Conservation (phyloP, 1,140 invertebrate species). For the Dryas iulia region DNA sequence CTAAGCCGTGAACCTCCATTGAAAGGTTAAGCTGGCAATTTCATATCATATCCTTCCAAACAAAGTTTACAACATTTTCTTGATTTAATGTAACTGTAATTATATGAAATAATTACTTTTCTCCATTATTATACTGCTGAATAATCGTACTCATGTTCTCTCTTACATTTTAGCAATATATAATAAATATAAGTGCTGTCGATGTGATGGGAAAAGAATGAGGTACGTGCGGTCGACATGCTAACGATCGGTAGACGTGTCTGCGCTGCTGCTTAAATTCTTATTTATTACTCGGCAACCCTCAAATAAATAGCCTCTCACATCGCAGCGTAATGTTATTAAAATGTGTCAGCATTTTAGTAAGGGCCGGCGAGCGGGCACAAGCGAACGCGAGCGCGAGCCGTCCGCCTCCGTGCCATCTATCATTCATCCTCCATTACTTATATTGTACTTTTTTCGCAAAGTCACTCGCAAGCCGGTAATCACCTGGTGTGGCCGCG, state of each 20-base stretch:
- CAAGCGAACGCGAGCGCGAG: constrained; percentile 49
- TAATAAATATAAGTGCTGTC: constrained; percentile 46
- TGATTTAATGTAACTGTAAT: not conserved
- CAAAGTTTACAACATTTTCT: not conserved
- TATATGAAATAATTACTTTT: not conserved
- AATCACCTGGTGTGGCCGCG: constrained; percentile 78
- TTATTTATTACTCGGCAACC: constrained; percentile 70
- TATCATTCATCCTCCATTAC: constrained; percentile 80
- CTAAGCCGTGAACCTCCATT: constrained; percentile 45
- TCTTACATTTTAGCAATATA: constrained; percentile 22
- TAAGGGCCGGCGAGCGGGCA: constrained; percentile 43
- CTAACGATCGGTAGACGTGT: constrained; percentile 69
- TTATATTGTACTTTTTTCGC: constrained; percentile 80
- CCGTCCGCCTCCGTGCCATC: constrained; percentile 55
- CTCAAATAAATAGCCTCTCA: constrained; percentile 76
- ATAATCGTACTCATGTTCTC: not conserved
- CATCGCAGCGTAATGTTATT: constrained; percentile 76
- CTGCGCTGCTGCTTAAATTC: constrained; percentile 68
- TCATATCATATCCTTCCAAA: not conserved
- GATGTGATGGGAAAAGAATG: constrained; percentile 65
- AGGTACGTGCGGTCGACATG: constrained; percentile 57
- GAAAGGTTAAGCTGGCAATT: constrained; percentile 26
- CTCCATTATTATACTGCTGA: not conserved
- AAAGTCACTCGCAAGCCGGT: constrained; percentile 78
- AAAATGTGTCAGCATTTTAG: constrained; percentile 79